Evolutionary conservation across 1,140 invertebrate species (phyloP), one percentile per base, ranked within the genome.

Genomic region (Coenobita brevimanus): DNA sequence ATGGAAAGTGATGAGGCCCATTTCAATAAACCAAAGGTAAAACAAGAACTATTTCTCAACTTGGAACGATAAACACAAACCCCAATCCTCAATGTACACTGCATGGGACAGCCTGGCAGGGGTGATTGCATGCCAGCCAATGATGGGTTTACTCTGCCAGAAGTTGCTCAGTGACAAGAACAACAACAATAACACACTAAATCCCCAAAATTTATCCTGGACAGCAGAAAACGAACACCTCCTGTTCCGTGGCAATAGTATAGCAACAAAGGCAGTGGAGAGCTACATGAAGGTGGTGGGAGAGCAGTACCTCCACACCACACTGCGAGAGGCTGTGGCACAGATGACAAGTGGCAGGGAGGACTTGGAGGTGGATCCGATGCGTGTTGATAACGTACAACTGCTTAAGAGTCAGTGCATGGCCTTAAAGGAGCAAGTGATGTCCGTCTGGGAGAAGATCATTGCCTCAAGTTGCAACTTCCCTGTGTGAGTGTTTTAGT

Each of bases 221-320:
- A n/a, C 88, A 89, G 88, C 86, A 10, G 86, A 90, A 62, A 90
- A 82, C 36, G 82, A 82, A 46, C 91, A 82, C 27, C 60, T 90
- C 15, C 75, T 91, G n/a, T 91, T 89, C 93, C 94, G 96, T 89
- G 98, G 98, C n/a, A 99, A 99, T 93, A 98, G 97, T 54, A 94
- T 99, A 91, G 98, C 98, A 76, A 99, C 98, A 73, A 99, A 99
- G 93, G 97, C 98, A 82, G 98, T 98, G 95, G 98, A 99, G 93
- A 97, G 97, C 1, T 99, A 98, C 92, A 94, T 99, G 92, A 98
- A 99, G 93, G 93, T 99, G 17, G 97, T 97, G 21, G 98, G 98
- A n/a, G 96, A 98, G 92, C 96, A 96, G 92, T 98, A 98, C 92
- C 93, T 98, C n/a, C 96, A 95, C 93, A 95, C 96, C 88, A 97